Evolutionary conservation across 2,113 vertebrate genomes (phyloP).

Genomic region (Pontoporia blainvillei): DNA sequence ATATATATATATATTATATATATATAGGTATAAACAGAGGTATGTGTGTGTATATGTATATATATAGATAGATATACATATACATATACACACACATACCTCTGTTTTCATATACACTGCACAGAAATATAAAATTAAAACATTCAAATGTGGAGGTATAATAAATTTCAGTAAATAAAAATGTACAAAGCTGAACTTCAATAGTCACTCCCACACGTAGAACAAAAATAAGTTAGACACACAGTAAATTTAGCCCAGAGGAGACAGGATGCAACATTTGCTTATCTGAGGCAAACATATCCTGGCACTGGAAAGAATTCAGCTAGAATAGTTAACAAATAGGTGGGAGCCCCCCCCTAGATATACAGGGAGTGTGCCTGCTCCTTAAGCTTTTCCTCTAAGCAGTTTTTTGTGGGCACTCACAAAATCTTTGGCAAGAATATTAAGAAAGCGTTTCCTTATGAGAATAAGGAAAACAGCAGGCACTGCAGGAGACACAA

Average conservation of each 20-base stretch:
- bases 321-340: neutral
- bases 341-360: neutral
- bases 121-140: neutral
- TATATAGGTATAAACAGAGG: too few relatives aligned
- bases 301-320: neutral
- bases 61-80: too few relatives aligned
- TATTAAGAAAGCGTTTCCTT: neutral
- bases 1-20: neutral
- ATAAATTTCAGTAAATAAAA: neutral
- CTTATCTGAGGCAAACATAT: neutral
- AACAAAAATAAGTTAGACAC: neutral
- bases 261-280: neutral
- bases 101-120: neutral
- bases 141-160: neutral
- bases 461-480: neutral
- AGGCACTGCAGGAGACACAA: neutral
- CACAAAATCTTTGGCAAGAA: neutral
- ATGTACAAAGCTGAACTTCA: neutral
- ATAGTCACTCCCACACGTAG: neutral
- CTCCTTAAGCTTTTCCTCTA: neutral
- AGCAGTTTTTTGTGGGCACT: neutral
- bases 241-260: neutral
- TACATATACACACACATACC: rapidly evolving
- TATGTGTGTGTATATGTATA: too few relatives aligned
- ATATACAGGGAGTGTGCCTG: neutral